Percentiles rank a stretch among this genome's conserved stretches.
phyloP scores from a whole-genome alignment of 2,888 invertebrate genomes.

The Ochropleura leucogaster region DNA sequence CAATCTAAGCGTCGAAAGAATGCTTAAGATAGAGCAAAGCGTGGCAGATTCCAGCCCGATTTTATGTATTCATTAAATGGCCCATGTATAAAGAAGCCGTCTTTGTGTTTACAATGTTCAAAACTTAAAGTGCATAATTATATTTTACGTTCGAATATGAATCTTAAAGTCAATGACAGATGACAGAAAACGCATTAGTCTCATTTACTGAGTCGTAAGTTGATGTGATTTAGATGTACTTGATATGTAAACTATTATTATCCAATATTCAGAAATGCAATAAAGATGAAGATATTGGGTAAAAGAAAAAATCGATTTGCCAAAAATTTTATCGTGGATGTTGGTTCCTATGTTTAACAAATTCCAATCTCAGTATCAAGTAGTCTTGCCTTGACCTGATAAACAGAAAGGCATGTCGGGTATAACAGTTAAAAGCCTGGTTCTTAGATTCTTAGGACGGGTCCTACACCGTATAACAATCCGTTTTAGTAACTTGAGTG shows the following conservation, averaged over 20 bases:
- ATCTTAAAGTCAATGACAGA: background rate
- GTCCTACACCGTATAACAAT: constrained; percentile 16
- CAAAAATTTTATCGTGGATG: background rate
- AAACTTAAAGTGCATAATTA: background rate
- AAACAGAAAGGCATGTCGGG: background rate
- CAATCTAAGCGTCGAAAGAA: constrained; percentile 52
- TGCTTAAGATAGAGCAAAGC: constrained; percentile 48
- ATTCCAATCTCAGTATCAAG: background rate
- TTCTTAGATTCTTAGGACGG: constrained; percentile 4
- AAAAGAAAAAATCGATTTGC: background rate
- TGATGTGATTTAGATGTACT: too few species aligned
- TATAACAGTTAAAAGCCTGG: constrained; percentile 17
- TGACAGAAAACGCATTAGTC: background rate
- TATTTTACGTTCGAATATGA: background rate
- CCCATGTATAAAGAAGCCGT: background rate
- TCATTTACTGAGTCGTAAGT: background rate
- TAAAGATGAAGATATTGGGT: background rate
- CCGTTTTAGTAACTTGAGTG: constrained; percentile 22
- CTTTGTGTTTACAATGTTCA: background rate
- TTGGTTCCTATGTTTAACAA: background rate
- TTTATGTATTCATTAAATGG: constrained; percentile 23
- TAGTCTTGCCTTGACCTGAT: background rate
- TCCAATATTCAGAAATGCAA: too few species aligned
- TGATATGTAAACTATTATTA: too few species aligned
- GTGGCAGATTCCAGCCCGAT: constrained; percentile 22